phyloP scores from a whole-genome alignment of 2,888 invertebrate genomes.

The Pherbina coryleti region DNA sequence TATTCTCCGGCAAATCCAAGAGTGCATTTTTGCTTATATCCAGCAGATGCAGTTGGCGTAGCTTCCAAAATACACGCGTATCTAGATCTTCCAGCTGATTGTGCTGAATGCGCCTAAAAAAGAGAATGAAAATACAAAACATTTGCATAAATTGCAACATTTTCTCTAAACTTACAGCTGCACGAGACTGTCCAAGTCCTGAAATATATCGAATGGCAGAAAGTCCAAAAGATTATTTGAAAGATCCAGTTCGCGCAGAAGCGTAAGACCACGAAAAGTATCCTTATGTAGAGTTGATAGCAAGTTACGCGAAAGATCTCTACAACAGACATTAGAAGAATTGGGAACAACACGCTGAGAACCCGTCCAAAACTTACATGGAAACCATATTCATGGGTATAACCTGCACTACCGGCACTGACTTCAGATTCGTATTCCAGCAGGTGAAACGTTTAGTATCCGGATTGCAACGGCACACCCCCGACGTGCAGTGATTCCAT shows the following conservation, averaged over 20 bases:
- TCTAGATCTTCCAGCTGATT: conserved; percentile 73
- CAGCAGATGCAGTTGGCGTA: conserved; percentile 74
- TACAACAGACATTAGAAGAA: conserved; percentile 60
- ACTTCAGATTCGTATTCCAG: conserved; percentile 74
- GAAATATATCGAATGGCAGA: conserved; percentile 75
- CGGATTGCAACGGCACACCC: conserved; percentile 76
- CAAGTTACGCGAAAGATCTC: conserved; percentile 78
- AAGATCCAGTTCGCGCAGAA: conserved; percentile 75
- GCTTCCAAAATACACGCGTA: conserved; percentile 70
- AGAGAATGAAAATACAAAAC: background rate
- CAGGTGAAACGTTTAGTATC: conserved; percentile 77
- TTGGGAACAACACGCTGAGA: background rate
- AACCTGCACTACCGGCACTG: conserved; percentile 74
- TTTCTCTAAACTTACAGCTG: conserved; percentile 72
- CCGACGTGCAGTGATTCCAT: conserved; percentile 75
- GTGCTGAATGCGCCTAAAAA: conserved; percentile 71
- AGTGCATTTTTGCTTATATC: conserved; percentile 76
- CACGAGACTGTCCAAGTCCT: conserved; percentile 72
- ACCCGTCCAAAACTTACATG: conserved; percentile 70
- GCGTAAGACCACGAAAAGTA: conserved; percentile 74
- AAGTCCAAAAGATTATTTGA: conserved; percentile 77
- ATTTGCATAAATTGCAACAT: background rate
- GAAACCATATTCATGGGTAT: conserved; percentile 75
- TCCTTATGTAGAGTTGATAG: conserved; percentile 76
- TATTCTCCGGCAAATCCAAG: conserved; percentile 69